Base-by-base conservation (phyloP, 23 tunicate species). In the Halocynthia roretzi region DNA sequence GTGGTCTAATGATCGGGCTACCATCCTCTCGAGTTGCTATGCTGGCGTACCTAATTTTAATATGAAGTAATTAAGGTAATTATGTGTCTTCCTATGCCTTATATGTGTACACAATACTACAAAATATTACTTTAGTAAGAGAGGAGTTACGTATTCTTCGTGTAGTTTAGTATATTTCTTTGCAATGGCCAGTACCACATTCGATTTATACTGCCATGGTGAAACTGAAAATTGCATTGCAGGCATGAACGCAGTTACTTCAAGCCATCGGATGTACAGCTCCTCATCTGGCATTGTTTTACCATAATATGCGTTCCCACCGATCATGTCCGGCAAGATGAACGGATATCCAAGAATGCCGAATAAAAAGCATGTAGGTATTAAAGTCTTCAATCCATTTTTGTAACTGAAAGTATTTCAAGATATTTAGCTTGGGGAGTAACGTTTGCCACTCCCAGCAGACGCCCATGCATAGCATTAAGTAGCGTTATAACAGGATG, bases 321-420 rank as follows among this genome's bases (percentile, higher is more conserved):
- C 98, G 56, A 94, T 90, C 98, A 94, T 94, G 64, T 94, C 98
- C 22, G 98, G 98, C 40, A 94, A 53, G 40, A 94, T 88, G 65
- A 85, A 94, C 7, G 85, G 98, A 76, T 94, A 94, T 14, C 98
- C 98, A 51, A 80, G 67, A 8, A 94, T 51, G 44, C 90, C 80
- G 49, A 85, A 80, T 7, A 87, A 81, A 58, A 94, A 68, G 50
- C 91, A 88, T 12, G 93, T 90, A 12, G 98, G 98, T 51, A 94
- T 88, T 23, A 94, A 31, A n/a, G 89, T 87, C 56, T 87, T 81
- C 9, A 94, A 49, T 12, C 98, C 98, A 17, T 94, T 94, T 20
- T 72, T 89, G 8, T 69, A 48, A 22, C 78, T 74, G 15, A 65
- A 65, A 65, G 22, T 65, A 65, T 20, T 31, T 31, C 44, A n/a